Evolutionary conservation across 2,113 vertebrate genomes (phyloP), one percentile per base, ranked within the genome.

Genomic region (Marcusenius ussheri): DNA sequence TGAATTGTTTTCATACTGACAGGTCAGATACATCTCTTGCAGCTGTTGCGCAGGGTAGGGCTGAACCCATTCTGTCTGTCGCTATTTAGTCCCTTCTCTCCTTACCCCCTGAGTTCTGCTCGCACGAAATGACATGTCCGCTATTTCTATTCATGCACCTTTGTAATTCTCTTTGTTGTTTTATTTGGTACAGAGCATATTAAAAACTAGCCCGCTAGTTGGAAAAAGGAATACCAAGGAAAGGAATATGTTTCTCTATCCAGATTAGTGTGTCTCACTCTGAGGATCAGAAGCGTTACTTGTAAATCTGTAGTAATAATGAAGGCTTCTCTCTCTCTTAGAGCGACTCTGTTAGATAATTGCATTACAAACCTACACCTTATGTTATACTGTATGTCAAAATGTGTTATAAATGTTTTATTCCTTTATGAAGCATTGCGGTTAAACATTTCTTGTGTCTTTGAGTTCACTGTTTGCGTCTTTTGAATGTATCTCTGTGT

Each of bases 141-240:
- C 77, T 83, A 2, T 83, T 83, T 83, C 77, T 45, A 45, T 42
- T 83, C 31, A 83, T 15, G 39, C 19, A 19, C 77, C 8, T 24
- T 83, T 45, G 17, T 83, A 45, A 83, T 45, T 83, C 77, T 83
- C 77, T 83, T 83, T 83, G 77, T 83, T 83, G 39, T 83, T 83
- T 83, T 42, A 83, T 83, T 83, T 45, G 46, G 24, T 49, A 49
- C 42, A n/a, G 83, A 46, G 46, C 83, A 27, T 49, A 49, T 46
- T 85, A n/a, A 46, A 46, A 85, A 13, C 45, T 9, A 50, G 45
- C 3, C 83, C 19, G 45, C 83, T 46, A 24, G 83, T n/a, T 84
- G 42, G 21, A n/a, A n/a, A 17, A 85, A 31, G 24, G 21, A 31
- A 49, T 31, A 1, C 46, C 46, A 24, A 45, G 19, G 77, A 2